Evolutionary conservation across 2,888 invertebrate species (phyloP).

Genomic region (Tiliacea aurago): DNA sequence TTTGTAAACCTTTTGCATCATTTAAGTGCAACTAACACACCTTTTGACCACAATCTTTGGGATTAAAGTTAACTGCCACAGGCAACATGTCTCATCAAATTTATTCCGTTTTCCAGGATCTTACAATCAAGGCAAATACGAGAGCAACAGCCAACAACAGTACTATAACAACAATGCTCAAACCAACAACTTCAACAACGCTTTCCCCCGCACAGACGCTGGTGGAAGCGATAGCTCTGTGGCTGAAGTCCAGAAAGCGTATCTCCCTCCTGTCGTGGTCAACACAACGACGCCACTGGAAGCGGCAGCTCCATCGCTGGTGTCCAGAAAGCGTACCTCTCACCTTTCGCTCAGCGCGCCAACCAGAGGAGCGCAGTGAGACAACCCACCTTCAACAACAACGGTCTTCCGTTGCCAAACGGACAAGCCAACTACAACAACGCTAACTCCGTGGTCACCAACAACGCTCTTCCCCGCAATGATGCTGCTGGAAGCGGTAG

Average conservation of each 20-base stretch:
- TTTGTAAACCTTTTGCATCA: background rate
- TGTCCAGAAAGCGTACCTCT: slow-evolving; percentile 1
- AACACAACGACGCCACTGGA: slow-evolving; percentile 21
- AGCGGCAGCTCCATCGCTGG: background rate
- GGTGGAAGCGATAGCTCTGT: slow-evolving; percentile 7
- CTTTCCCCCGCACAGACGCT: slow-evolving; percentile 47
- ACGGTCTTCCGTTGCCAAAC: slow-evolving; percentile 48
- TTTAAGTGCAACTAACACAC: background rate
- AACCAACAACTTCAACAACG: slow-evolving; percentile 70
- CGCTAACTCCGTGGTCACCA: too few relatives aligned
- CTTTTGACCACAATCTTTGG: background rate
- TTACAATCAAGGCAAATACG: slow-evolving; percentile 81
- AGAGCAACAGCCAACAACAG: slow-evolving; percentile 49
- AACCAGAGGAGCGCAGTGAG: background rate
- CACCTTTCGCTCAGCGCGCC: background rate
- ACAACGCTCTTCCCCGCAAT: slow-evolving; percentile 44
- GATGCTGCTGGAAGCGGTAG: slow-evolving; percentile 23
- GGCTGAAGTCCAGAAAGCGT: background rate
- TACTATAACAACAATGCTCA: slow-evolving; percentile 62
- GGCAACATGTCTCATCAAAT: background rate
- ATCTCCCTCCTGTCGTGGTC: background rate
- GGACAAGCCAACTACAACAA: too few relatives aligned
- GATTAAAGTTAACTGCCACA: background rate
- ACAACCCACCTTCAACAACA: slow-evolving; percentile 33
- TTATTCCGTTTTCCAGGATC: slow-evolving; percentile 73